Percentiles rank a stretch among this genome's conserved stretches.
These are phyloP conservation scores for Lumbricus terrestris DNA, from an alignment of 2,888 invertebrate species.

Conservation along the genomic window DNA sequence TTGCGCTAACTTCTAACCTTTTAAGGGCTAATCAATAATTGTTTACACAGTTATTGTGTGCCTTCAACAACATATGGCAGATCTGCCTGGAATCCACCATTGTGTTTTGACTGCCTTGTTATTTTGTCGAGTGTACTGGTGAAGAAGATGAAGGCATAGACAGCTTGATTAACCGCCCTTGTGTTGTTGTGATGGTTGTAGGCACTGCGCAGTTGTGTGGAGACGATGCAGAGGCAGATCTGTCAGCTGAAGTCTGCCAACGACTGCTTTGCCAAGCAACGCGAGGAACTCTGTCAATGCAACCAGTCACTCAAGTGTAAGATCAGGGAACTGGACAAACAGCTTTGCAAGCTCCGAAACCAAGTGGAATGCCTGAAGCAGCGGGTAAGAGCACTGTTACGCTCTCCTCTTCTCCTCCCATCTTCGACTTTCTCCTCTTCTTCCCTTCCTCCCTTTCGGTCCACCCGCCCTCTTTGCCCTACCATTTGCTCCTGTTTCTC, in stretches of 20 bases:
- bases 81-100: background rate
- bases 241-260: conserved; percentile 17
- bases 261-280: conserved; percentile 12
- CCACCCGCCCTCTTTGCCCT: background rate
- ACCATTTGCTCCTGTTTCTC: background rate
- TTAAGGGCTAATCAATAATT: background rate
- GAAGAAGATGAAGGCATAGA: background rate
- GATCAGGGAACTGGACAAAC: conserved; percentile 6
- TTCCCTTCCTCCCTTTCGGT: background rate
- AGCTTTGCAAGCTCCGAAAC: background rate
- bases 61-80: too few relatives aligned
- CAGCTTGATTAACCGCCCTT: background rate
- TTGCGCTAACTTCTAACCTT: background rate
- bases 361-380: conserved; percentile 15
- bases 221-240: conserved; percentile 7
- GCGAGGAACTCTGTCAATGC: conserved; percentile 15
- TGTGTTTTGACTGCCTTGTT: background rate
- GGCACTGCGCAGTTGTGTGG: conserved; percentile 11
- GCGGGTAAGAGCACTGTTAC: background rate
- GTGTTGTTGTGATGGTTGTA: background rate
- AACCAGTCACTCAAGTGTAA: conserved; percentile 21
- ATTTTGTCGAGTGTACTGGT: background rate
- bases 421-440: too few relatives aligned
- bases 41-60: too few relatives aligned
- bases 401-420: too few relatives aligned